These are phyloP conservation scores for Tetraodon nigroviridis DNA, from an alignment of 2,113 vertebrate genomes.

Conservation along the genomic window DNA sequence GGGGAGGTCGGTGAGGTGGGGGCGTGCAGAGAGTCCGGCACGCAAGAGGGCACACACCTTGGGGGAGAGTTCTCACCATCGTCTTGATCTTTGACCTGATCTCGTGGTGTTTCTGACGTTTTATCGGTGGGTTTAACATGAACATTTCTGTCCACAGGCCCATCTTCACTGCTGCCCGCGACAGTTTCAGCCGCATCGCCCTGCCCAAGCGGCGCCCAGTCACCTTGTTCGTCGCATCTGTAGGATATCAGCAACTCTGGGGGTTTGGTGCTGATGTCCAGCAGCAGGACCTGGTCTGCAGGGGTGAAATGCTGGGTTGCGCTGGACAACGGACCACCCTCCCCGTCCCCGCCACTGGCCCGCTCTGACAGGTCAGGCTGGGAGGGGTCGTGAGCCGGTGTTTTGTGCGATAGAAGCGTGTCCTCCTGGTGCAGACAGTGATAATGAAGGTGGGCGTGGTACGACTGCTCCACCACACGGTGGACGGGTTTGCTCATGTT, in stretches of 20 bases:
- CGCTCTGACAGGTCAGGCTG: slow-evolving; percentile 2
- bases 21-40: slow-evolving; percentile 2
- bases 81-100: background rate
- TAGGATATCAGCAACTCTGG: slow-evolving; percentile 32
- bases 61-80: slow-evolving; percentile 2
- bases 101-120: background rate
- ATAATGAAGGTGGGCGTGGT: slow-evolving; percentile 48
- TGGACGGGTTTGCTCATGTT: background rate
- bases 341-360: slow-evolving; percentile 32
- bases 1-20: slow-evolving; percentile 26
- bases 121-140: background rate
- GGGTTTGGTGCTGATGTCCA: slow-evolving; percentile 43
- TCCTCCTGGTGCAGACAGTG: slow-evolving; percentile 32
- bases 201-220: too few species aligned
- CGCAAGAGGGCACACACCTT: slow-evolving; percentile 10
- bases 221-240: slow-evolving; percentile 10
- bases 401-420: background rate
- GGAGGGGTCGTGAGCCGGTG: background rate
- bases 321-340: background rate
- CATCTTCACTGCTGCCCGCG: background rate
- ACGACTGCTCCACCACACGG: slow-evolving; percentile 20
- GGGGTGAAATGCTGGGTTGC: slow-evolving; percentile 5
- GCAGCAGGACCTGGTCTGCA: slow-evolving; percentile 31
- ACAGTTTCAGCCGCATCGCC: slow-evolving; percentile 1
- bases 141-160: background rate